Evolutionary conservation across 1,140 invertebrate genomes (phyloP).

Genomic region (Zaprionus capensis): DNA sequence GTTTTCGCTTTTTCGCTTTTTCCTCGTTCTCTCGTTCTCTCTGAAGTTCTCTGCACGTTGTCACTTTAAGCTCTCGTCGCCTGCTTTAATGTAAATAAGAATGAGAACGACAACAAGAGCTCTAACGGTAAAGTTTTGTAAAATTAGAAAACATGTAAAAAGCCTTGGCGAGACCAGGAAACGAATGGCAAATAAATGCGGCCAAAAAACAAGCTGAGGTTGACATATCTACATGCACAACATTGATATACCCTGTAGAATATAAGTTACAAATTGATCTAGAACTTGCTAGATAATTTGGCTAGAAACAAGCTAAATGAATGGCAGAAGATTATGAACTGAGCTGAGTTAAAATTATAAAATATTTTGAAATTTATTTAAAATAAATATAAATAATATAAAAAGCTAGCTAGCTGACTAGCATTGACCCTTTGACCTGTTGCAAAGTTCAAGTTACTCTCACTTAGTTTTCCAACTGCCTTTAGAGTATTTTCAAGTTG

Average conservation of each 20-base stretch:
- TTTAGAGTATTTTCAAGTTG: slow-evolving; percentile 2
- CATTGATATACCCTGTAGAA: background rate
- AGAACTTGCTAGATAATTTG: no score
- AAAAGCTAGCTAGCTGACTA: no score
- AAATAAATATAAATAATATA: no score
- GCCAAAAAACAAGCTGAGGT: slow-evolving; percentile 19
- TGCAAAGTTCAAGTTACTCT: background rate
- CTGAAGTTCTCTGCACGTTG: slow-evolving; percentile 6
- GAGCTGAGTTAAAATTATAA: background rate
- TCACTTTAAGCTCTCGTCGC: slow-evolving; percentile 10
- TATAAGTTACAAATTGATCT: no score
- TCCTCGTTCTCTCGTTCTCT: background rate
- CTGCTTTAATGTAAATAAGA: slow-evolving; percentile 32
- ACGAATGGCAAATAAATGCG: slow-evolving; percentile 62
- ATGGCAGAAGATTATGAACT: no score
- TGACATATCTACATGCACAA: background rate
- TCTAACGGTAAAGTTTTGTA: slow-evolving; percentile 40
- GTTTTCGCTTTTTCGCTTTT: slow-evolving; percentile 5
- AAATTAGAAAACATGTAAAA: slow-evolving; percentile 41
- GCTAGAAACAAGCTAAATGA: background rate
- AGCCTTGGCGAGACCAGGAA: slow-evolving; percentile 9
- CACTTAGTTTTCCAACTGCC: background rate
- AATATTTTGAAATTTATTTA: no score
- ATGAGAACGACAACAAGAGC: slow-evolving; percentile 16
- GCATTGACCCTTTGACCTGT: no score